Conservation (phyloP, 37 sponge, comb jelly and placozoan genomes). For the Amphimedon queenslandica region DNA sequence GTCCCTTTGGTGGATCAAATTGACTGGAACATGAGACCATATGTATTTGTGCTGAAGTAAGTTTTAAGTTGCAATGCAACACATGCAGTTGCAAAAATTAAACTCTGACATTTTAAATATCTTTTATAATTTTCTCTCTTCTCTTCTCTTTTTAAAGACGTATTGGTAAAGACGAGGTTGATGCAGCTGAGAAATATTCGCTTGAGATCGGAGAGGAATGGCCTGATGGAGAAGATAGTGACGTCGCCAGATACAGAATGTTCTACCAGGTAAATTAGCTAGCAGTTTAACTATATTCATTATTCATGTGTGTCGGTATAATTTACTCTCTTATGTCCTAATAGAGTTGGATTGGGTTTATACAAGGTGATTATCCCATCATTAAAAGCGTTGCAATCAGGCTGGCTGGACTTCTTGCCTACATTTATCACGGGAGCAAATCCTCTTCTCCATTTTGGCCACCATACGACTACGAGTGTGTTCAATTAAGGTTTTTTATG, state of each 20-base stretch:
- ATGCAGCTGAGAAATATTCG: slow-evolving; percentile 16
- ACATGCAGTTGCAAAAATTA: not conserved
- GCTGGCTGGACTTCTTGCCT: slow-evolving; percentile 50
- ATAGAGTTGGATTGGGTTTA: slow-evolving; percentile 23
- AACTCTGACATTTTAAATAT: not conserved
- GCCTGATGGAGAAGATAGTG: slow-evolving; percentile 44
- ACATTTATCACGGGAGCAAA: slow-evolving; percentile 42
- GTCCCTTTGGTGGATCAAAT: slow-evolving; percentile 44
- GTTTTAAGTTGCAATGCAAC: slow-evolving; percentile 2
- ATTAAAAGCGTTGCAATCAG: slow-evolving; percentile 10
- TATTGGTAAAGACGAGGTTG: slow-evolving; percentile 19
- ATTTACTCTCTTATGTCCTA: not conserved
- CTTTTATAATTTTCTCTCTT: no score
- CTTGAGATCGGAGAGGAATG: slow-evolving; percentile 55
- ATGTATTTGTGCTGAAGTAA: slow-evolving; percentile 55
- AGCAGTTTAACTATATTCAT: not conserved
- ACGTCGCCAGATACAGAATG: slow-evolving; percentile 33
- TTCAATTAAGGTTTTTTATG: not conserved
- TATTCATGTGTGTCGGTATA: not conserved
- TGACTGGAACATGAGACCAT: slow-evolving; percentile 49
- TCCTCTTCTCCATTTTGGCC: slow-evolving; percentile 24
- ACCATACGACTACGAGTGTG: slow-evolving; percentile 49
- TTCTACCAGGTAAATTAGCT: slow-evolving; percentile 52
- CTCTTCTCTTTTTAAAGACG: not conserved
- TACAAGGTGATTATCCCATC: slow-evolving; percentile 12